Evolutionary conservation across 2,888 invertebrate genomes (phyloP).

Genomic region (Steinernema scapterisci): DNA sequence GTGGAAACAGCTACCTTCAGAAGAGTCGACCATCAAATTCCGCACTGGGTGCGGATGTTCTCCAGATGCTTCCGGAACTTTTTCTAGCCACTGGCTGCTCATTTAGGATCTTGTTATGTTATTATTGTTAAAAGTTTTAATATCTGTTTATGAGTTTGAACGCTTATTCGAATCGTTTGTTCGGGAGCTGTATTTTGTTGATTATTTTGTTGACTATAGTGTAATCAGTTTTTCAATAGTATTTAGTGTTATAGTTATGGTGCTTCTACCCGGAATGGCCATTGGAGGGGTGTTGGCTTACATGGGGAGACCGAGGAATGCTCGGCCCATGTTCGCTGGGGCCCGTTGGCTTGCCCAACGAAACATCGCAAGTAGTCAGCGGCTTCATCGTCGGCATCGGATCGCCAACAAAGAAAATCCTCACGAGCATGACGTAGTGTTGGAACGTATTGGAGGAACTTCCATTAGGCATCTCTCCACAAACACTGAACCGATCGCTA

Average conservation of each 20-base stretch:
- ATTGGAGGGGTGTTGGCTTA: conserved; percentile 14
- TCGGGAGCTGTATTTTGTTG: not conserved
- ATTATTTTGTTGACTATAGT: too few relatives aligned
- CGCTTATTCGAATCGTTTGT: not conserved
- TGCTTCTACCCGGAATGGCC: conserved; percentile 13
- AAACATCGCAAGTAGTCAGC: too few relatives aligned
- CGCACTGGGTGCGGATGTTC: conserved; percentile 80
- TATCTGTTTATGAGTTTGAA: not conserved
- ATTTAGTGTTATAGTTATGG: conserved; percentile 18
- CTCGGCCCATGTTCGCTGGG: not conserved
- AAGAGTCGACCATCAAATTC: conserved; percentile 76
- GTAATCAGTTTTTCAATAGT: conserved; percentile 15
- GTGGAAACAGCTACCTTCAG: conserved; percentile 72
- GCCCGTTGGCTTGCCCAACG: not conserved
- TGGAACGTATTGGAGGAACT: conserved; percentile 36
- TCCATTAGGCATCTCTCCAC: conserved; percentile 33
- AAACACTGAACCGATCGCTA: not conserved
- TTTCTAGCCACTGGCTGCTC: conserved; percentile 72
- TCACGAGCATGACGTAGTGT: conserved; percentile 32
- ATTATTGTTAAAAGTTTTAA: not conserved
- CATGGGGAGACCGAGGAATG: not conserved
- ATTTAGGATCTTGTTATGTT: conserved; percentile 6
- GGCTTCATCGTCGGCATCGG: not conserved
- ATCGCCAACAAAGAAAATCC: conserved; percentile 31
- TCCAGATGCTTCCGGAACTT: conserved; percentile 79